Evolutionary conservation across 2,113 vertebrate genomes (phyloP), one percentile per base, ranked within the genome.

Genomic region (Columba janthina): DNA sequence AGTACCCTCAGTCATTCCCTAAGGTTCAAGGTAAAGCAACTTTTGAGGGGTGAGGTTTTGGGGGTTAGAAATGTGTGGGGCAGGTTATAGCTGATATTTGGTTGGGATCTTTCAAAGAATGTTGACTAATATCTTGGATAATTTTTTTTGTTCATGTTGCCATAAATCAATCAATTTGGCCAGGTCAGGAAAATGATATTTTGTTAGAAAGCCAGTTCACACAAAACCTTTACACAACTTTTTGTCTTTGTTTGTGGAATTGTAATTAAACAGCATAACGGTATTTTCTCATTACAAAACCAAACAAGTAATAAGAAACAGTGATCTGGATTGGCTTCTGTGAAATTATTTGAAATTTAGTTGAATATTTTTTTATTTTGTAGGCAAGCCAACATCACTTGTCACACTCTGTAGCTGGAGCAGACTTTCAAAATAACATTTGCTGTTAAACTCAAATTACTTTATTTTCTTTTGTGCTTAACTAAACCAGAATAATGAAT

Each of bases 381-480:
- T 85, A 51, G 29, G 38, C 64, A 83, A 94, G 38, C 57, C 34
- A 53, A 7, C n/a, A n/a, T 81, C 34, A 8, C 57, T 86, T 78
- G 14, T 81, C n/a, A 51, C 7, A 17, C 34, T 72, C 14, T 40
- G 42, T 87, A 90, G 29, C 61, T 81, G 25, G 84, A 83, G 70
- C 72, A 79, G 85, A 56, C 77, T 95, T 97, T 96, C 15, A 79
- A 85, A 48, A 29, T 93, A 87, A 73, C 44, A 62, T 75, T 96
- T 88, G 16, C 10, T 89, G 42, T 88, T 87, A 77, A 92, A 74
- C 29, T 83, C 25, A 46, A 32, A 77, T 85, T 56, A 60, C 57
- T 16, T 72, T 78, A 5, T 69, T 96, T 81, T 93, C 57, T 87
- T 89, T 78, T 0, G 5, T 75, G 36, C 64, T 86, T 84, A 86